phyloP scores from a whole-genome alignment of 2,888 invertebrate species.

The Opisthograptis luteolata region DNA sequence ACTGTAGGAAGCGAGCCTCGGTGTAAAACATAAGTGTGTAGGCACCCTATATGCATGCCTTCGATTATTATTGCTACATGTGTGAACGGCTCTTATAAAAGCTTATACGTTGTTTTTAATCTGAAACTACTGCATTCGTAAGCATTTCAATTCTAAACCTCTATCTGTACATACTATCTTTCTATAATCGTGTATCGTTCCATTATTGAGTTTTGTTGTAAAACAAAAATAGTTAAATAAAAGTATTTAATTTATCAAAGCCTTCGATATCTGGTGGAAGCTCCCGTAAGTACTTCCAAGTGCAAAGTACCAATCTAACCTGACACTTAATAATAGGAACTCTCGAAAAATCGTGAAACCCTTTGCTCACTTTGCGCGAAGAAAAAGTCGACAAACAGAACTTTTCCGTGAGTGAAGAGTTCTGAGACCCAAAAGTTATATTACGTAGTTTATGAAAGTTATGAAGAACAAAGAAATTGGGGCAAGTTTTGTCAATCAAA shows the following conservation, averaged over 20 bases:
- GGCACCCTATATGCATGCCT: constrained; percentile 15
- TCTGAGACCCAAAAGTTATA: constrained; percentile 57
- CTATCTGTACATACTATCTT: too few species aligned
- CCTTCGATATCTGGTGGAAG: too few species aligned
- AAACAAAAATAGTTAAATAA: neutral
- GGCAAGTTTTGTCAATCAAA: constrained; percentile 52
- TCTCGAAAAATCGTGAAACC: constrained; percentile 23
- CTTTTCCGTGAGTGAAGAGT: constrained; percentile 48
- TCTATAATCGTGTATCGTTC: too few species aligned
- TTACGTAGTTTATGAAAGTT: constrained; percentile 54
- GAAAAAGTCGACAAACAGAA: constrained; percentile 43
- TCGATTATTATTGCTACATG: constrained; percentile 40
- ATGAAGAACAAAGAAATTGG: constrained; percentile 48
- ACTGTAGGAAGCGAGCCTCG: constrained; percentile 40
- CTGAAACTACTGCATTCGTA: neutral
- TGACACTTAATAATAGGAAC: neutral
- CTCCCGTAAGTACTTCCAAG: too few species aligned
- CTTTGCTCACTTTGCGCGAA: constrained; percentile 20
- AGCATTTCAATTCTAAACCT: too few species aligned
- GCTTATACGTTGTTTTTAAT: neutral
- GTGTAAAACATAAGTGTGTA: constrained; percentile 24
- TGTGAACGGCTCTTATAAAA: constrained; percentile 20
- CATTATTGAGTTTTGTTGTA: too few species aligned
- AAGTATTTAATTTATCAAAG: too few species aligned
- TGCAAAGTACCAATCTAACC: neutral